These are phyloP conservation scores for Pteropus alecto DNA, from an alignment of 2,113 vertebrate species.

Conservation along the genomic window DNA sequence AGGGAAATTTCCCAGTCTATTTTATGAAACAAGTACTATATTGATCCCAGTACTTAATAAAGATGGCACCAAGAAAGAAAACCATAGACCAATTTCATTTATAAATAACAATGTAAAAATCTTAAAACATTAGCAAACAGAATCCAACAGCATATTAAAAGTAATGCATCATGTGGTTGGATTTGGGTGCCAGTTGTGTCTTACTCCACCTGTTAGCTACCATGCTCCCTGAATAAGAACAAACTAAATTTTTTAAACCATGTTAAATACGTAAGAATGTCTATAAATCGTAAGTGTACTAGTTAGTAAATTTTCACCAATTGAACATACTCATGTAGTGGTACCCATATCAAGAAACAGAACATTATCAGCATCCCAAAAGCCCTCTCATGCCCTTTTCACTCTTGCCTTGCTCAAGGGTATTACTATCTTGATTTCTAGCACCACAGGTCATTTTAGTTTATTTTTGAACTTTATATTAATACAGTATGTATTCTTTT, in stretches of 20 bases:
- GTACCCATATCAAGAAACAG: neutral
- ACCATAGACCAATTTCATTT: neutral
- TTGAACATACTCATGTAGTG: neutral
- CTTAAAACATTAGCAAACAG: neutral
- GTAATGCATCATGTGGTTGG: neutral
- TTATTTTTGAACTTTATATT: neutral
- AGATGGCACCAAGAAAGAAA: neutral
- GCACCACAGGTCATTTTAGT: neutral
- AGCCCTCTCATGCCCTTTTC: neutral
- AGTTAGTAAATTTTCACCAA: neutral
- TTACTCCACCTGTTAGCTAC: neutral
- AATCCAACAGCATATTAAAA: neutral
- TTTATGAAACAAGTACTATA: neutral
- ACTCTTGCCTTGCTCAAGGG: too few species aligned
- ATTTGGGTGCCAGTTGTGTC: neutral
- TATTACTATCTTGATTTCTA: neutral
- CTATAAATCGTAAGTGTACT: neutral
- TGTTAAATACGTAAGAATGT: neutral
- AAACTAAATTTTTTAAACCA: neutral
- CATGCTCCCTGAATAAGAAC: neutral
- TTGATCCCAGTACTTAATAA: neutral
- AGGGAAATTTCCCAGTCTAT: neutral
- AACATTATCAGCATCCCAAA: neutral
- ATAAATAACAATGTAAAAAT: neutral
- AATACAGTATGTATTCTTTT: neutral